A percentile compares a stretch with the other conserved stretches of the same genome.
These are phyloP conservation scores for Ptyas mucosa DNA, from an alignment of 2,113 vertebrate species.

Conservation along the genomic window DNA sequence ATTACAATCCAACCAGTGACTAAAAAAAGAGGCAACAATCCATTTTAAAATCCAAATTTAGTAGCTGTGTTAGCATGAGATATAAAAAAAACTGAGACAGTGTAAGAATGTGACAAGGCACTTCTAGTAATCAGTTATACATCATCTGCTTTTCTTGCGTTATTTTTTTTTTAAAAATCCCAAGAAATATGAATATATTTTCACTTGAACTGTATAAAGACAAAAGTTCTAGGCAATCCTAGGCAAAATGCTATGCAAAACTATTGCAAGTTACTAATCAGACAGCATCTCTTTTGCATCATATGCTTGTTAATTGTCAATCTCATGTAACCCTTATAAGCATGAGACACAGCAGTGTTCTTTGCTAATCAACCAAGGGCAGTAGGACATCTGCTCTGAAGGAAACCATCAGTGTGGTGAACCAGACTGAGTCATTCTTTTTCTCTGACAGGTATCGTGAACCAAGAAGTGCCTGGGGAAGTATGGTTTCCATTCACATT, in stretches of 20 bases:
- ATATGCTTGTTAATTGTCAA: neutral
- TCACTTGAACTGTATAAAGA: neutral
- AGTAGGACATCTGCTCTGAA: neutral
- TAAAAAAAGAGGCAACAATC: neutral
- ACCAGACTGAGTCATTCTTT: neutral
- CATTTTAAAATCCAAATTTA: neutral
- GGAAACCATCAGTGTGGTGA: neutral
- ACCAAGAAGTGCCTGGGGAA: neutral
- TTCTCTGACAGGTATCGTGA: neutral
- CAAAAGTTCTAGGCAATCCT: neutral
- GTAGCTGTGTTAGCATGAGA: neutral
- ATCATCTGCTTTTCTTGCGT: neutral
- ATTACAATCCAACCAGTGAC: neutral
- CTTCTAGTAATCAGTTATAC: neutral
- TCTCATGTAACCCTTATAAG: neutral
- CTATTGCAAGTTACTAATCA: neutral
- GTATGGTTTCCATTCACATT: neutral
- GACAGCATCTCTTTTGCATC: neutral
- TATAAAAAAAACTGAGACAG: too few relatives aligned
- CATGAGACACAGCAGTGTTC: neutral
- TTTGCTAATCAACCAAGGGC: neutral
- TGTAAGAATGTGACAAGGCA: neutral
- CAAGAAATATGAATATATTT: neutral
- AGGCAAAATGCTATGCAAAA: neutral
- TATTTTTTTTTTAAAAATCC: neutral